Conservation (phyloP, 2,113 vertebrate genomes). For the Embiotoca jacksoni region DNA sequence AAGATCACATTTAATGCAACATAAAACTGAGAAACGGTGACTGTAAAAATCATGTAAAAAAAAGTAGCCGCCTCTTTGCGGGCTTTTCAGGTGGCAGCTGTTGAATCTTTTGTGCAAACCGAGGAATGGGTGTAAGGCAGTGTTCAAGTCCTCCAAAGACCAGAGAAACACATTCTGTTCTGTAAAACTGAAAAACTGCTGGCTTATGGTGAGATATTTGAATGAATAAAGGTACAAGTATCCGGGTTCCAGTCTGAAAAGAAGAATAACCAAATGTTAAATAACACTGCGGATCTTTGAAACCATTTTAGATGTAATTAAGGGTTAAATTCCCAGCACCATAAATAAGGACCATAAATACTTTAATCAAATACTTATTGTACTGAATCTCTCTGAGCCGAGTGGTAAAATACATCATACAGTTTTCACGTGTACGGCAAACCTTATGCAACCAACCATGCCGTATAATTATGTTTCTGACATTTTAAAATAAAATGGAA, state of each 20-base stretch:
- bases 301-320: neutral
- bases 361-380: too few relatives aligned
- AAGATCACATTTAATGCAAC: neutral
- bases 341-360: constrained; percentile 23
- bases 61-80: constrained; percentile 13
- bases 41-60: constrained; percentile 23
- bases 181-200: neutral
- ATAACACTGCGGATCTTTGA: neutral
- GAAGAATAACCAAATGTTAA: neutral
- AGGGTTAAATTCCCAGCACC: constrained; percentile 7
- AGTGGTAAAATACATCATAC: neutral
- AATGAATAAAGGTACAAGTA: constrained; percentile 6
- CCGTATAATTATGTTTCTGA: constrained; percentile 19
- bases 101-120: constrained; percentile 21
- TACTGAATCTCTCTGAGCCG: neutral
- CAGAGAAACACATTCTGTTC: constrained; percentile 1
- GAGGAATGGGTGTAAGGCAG: constrained; percentile 12
- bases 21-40: neutral
- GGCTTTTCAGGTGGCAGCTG: constrained; percentile 19
- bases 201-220: neutral
- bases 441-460: constrained; percentile 12
- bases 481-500: constrained; percentile 42
- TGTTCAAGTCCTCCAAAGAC: constrained; percentile 15
- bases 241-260: neutral
- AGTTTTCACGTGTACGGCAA: neutral